Base-by-base conservation (phyloP, 2,797 vertebrate species). In the Syndactyla subalaris region DNA sequence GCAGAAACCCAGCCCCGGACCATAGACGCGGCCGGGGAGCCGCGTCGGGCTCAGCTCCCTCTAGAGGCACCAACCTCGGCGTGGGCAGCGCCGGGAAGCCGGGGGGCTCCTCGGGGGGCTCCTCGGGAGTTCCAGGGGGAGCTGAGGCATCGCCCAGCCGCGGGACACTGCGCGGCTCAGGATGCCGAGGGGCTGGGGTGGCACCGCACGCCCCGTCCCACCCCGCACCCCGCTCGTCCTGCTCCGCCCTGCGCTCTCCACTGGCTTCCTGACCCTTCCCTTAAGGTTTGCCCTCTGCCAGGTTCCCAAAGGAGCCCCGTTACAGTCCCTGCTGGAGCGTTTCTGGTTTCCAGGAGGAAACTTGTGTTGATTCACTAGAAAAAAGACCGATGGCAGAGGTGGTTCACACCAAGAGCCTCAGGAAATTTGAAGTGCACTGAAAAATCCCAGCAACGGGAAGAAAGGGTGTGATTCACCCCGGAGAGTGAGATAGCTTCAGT, bases 61-160 rank as follows among this genome's bases (percentile, higher is more conserved):
- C 93, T 95, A 92, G 89, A 95, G 95, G 94, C 89, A 9, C 87
- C 83, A 83, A 93, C 23, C 32, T 36, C 46, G 10, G 21, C 12
- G 38, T 19, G 59, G 80, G 34, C 12, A 48, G 23, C 22, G 46
- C 46, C 6, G 43, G 38, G 52, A 13, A 2, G 13, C 20, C 43
- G 9, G 6, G n/a, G 6, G n/a, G 46, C 0, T 17, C 30, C 55
- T 16, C 11, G 49, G 30, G 38, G 39, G 16, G 39, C 9, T 41
- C 17, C 66, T 6, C 24, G 5, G 26, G 36, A 7, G 66, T 14
- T 34, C 27, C 71, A 3, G 51, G 52, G 29, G 59, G 23, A 20
- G 54, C 21, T 52, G 85, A 46, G 65, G 24, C 68, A 38, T 43
- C 45, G 14, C 36, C 6, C 6, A 58, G 22, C 27, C 17, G 20